Conservation (phyloP, 2,113 vertebrate species). For the Microcebus lehilahytsara region DNA sequence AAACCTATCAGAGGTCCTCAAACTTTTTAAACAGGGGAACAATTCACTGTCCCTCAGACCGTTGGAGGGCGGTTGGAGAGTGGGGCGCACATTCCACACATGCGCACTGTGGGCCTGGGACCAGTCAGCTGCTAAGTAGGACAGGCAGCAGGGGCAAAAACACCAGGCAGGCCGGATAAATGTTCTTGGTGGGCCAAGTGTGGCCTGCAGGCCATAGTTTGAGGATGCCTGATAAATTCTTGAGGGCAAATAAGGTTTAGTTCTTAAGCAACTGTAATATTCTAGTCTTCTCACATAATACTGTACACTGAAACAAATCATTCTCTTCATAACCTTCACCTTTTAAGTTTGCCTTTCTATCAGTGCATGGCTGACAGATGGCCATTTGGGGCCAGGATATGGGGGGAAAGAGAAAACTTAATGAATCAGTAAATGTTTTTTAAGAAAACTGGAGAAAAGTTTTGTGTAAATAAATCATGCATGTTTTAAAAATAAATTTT, state of each 20-base stretch:
- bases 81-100: too few relatives aligned
- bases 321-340: neutral
- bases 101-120: too few relatives aligned
- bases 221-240: neutral
- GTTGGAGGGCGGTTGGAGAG: too few relatives aligned
- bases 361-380: neutral
- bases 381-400: neutral
- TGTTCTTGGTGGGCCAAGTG: too few relatives aligned
- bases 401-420: neutral
- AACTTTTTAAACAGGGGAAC: too few relatives aligned
- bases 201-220: too few relatives aligned
- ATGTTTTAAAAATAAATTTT: slow-evolving; percentile 14
- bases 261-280: neutral
- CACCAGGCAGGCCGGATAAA: too few relatives aligned
- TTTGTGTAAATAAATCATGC: slow-evolving; percentile 39
- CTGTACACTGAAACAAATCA: neutral
- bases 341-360: neutral
- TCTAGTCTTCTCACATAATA: neutral
- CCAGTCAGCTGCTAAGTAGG: too few relatives aligned
- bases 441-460: neutral
- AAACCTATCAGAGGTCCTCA: neutral
- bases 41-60: too few relatives aligned
- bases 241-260: neutral
- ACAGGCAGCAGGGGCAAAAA: too few relatives aligned
- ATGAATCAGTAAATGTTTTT: slow-evolving; percentile 20